Evolutionary conservation across 2,113 vertebrate genomes (phyloP).

Genomic region (Lophochroa leadbeateri): DNA sequence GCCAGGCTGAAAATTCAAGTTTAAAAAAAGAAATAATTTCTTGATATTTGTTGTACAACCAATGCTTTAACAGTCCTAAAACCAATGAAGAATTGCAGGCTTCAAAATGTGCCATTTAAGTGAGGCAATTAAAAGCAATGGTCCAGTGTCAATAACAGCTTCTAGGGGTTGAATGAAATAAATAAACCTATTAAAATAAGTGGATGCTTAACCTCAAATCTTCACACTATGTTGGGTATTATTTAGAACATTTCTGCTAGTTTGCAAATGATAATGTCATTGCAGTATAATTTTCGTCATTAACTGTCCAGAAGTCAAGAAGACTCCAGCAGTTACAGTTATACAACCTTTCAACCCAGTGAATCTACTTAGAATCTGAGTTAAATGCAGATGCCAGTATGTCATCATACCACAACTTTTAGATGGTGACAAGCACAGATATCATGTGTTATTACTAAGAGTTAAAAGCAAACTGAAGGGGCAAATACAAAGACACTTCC

Average conservation of each 20-base stretch:
- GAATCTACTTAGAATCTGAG: background rate
- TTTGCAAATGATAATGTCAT: constrained; percentile 6
- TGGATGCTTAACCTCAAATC: constrained; percentile 45
- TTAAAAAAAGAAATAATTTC: constrained; percentile 22
- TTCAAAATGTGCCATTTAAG: constrained; percentile 54
- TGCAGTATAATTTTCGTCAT: constrained; percentile 36
- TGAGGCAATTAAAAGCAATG: constrained; percentile 60
- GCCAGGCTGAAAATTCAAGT: background rate
- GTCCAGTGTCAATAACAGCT: background rate
- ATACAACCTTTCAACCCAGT: background rate
- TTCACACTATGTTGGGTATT: constrained; percentile 32
- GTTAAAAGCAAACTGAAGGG: background rate
- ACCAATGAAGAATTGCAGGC: background rate
- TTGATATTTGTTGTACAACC: constrained; percentile 1
- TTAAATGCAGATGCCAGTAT: background rate
- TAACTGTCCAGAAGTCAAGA: constrained; percentile 50
- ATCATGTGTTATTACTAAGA: background rate
- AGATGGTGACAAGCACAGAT: background rate
- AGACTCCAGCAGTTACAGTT: background rate
- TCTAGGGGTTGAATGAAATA: constrained; percentile 45
- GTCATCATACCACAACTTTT: background rate
- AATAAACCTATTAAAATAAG: constrained; percentile 62
- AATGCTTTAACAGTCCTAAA: constrained; percentile 5
- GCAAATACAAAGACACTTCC: background rate
- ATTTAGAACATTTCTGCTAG: constrained; percentile 11